Base-by-base conservation (phyloP, 2,113 vertebrate genomes). In the Rhabdornis inornatus region DNA sequence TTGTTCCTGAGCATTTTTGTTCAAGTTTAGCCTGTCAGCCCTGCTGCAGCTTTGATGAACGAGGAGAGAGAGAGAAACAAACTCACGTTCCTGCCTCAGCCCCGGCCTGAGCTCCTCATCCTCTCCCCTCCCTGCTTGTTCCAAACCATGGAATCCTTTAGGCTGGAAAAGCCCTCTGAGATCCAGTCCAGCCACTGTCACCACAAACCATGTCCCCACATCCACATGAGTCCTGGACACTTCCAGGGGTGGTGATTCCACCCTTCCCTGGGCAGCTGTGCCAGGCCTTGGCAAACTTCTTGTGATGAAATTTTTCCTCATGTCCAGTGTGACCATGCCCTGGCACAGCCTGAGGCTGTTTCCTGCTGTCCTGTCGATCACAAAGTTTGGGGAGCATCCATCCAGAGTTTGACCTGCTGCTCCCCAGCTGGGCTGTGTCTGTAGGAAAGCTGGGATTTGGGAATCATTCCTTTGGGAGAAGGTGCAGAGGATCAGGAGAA, bases 161-260 rank as follows among this genome's bases (percentile, higher is more conserved):
- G 25, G 47, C 0, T 56, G 63, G 30, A 13, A 5, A 16, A 76
- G 47, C 49, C 12, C 52, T 30, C 30, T 7, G 1, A 23, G 63
- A 15, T 10, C 7, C 44, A 39, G 20, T 1, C n/a, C 78, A 35
- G 1, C 45, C 53, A 25, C 6, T 4, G 0, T 4, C 59, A 45
- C 2, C 86, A 10, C 19, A 9, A 0, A 4, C 27, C 14, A 0
- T 1, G 4, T 21, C 40, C 61, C 55, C 13, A 37, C 76, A 65
- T 15, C 30, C 66, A 10, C 2, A 0, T 0, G 15, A 1, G 13
- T 1, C 9, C 0, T 2, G 45, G 7, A 1, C 45, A 3, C 28
- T 11, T 7, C 13, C 30, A 35, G 63, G 47, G n/a, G 0, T 19
- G 39, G 4, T 20, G 30, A 3, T 18, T 6, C 45, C 30, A 25